Conservation (phyloP, 1,140 invertebrate species). For the Pseudomyrmex flavicornis region DNA sequence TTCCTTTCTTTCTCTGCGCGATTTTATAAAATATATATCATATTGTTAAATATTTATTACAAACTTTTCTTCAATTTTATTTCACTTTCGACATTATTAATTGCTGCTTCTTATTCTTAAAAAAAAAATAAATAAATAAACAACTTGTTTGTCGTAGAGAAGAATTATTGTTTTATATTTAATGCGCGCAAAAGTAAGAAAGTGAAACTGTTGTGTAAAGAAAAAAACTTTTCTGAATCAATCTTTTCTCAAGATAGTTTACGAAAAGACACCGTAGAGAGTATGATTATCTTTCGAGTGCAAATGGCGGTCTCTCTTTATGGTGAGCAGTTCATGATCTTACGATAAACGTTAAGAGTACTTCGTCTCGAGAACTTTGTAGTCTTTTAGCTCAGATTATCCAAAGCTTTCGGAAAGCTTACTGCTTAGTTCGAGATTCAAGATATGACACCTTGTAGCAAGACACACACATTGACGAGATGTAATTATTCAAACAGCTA, state of each 20-base stretch:
- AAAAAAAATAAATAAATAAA: background rate
- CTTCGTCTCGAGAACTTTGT: constrained; percentile 40
- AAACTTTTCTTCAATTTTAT: background rate
- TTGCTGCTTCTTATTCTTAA: background rate
- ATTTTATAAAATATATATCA: background rate
- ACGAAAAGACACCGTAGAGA: background rate
- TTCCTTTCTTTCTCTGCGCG: background rate
- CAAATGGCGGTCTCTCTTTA: constrained; percentile 39
- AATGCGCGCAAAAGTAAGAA: background rate
- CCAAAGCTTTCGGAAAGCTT: constrained; percentile 31
- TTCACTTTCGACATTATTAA: background rate
- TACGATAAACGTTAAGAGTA: constrained; percentile 43
- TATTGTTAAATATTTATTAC: background rate
- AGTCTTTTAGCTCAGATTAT: constrained; percentile 48
- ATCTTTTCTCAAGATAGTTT: constrained; percentile 3
- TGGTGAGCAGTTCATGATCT: constrained; percentile 41
- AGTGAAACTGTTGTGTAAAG: background rate
- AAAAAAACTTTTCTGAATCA: background rate
- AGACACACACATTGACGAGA: constrained; percentile 8
- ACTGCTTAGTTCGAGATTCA: constrained; percentile 1
- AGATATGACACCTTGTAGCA: constrained; percentile 35
- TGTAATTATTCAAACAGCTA: constrained; percentile 19
- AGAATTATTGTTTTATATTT: background rate
- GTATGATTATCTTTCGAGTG: constrained; percentile 8
- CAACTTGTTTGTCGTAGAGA: no score